Base-by-base conservation (phyloP, 2,113 vertebrate genomes). In the Erpornis zantholeuca region DNA sequence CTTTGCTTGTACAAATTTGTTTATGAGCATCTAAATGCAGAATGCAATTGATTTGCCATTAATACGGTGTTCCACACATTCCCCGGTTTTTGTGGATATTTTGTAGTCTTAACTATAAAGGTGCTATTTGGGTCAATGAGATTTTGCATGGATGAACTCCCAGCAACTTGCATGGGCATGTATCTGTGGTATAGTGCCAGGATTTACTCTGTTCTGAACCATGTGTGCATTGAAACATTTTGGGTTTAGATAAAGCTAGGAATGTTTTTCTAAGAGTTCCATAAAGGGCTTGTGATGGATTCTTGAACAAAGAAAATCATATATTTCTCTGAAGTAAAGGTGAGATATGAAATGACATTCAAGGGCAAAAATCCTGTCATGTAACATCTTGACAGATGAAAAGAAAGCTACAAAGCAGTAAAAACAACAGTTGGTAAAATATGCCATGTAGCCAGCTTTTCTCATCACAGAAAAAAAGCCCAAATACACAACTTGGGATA, bases 321-420 rank as follows among this genome's bases (percentile, higher is more conserved):
- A 78, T 80, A 91, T 96, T 96, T 83, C 57, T 79, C 88, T 87
- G 73, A 94, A 91, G 71, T 91, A 96, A 97, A 94, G 53, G 59
- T 91, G 82, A 98, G 77, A 76, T 89, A 86, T 49, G 29, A 97
- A 97, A 96, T 93, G 88, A 93, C 64, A 96, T 94, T 92, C 82
- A 91, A 82, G 79, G 80, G 49, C 31, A 5, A 75, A 91, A 97
- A 95, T 79, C 80, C 92, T 97, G 91, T 97, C 93, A 85, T 91
- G 75, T 97, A 96, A 97, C 88, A 70, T 87, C 63, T 85, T 97
- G 88, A 95, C 90, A 95, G 85, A 97, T 92, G 83, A 95, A 95
- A 97, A 96, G 90, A 89, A 86, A 98, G 97, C 95, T 72, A 94
- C 79, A 94, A 94, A 96, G 91, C 72, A 92, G 66, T 49, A 85